Base-by-base conservation (phyloP, 2,888 invertebrate genomes). In the Caenorhabditis sinica region DNA sequence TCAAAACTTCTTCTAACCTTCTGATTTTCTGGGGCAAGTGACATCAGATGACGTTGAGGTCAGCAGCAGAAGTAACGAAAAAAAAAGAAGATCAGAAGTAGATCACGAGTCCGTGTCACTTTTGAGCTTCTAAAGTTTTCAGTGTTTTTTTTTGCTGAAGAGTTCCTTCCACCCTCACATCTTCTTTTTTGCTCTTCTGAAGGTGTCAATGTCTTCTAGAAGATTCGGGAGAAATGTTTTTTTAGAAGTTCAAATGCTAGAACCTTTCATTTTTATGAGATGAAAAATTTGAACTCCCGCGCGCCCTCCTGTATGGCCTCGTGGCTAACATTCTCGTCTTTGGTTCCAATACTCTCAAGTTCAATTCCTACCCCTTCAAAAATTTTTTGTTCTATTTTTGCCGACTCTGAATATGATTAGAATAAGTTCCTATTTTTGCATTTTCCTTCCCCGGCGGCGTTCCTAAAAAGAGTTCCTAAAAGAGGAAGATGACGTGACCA, bases 401-500 rank as follows among this genome's bases (percentile, higher is more conserved):
- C 5, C 2, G 5, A 49, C 20, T 2, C n/a, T 20, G 11, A 49
- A n/a, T 20, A 49, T 49, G n/a, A 20, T 49, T n/a, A 20, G 49
- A 49, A 49, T n/a, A 45, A 45, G 8, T 20, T 49, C 49, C 20
- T 49, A 49, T 49, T 49, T 49, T 49, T 49, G 49, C 49, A 45
- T 45, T 17, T 45, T 45, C 15, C 17, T 15, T 45, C 17, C 45
- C 45, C 9, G 9, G n/a, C 5, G 4, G 11, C 40, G 11, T 90
- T 40, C 13, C 40, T 11, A n/a, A n/a, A n/a, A n/a, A n/a, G n/a
- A n/a, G n/a, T 90, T 77, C 89, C n/a, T n/a, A n/a, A n/a, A n/a
- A n/a, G n/a, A 95, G 95, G 94, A 96, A 69, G 94, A 94, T 83
- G 99, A 99, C 93, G 95, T 96, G 61, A 94, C 97, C 87, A 96